These are phyloP conservation scores for Drymonia ruficornis DNA, from an alignment of 2,888 invertebrate genomes.

Conservation along the genomic window DNA sequence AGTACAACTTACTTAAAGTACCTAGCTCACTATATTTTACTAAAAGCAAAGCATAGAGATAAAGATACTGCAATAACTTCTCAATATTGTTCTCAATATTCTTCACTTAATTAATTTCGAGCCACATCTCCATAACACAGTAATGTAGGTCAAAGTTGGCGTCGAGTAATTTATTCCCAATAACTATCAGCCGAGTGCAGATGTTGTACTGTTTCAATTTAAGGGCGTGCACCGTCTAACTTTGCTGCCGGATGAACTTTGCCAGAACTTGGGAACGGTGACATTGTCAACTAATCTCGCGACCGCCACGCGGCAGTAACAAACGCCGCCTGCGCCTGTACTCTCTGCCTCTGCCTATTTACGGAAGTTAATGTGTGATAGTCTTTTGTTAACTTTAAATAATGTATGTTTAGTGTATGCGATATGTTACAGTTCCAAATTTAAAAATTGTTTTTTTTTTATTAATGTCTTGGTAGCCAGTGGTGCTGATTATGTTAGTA, in stretches of 20 bases:
- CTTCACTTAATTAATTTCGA: constrained; percentile 1
- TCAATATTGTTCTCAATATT: neutral
- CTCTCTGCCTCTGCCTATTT: constrained; percentile 25
- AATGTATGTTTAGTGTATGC: neutral
- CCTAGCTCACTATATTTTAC: too few species aligned
- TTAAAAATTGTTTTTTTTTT: neutral
- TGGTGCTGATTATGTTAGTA: too few species aligned
- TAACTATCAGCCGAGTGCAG: constrained; percentile 76
- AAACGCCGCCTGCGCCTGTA: constrained; percentile 49
- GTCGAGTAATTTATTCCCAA: constrained; percentile 65
- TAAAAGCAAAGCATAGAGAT: too few species aligned
- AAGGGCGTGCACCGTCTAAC: constrained; percentile 72
- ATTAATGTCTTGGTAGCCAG: too few species aligned
- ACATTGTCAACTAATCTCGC: constrained; percentile 82
- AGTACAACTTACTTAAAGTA: too few species aligned
- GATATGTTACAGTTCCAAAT: too few species aligned
- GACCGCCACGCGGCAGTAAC: constrained; percentile 61
- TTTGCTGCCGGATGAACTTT: constrained; percentile 71
- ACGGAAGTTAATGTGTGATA: constrained; percentile 14
- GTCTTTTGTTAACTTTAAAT: neutral
- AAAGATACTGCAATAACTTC: too few species aligned
- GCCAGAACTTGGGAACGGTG: constrained; percentile 71
- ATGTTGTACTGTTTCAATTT: constrained; percentile 82
- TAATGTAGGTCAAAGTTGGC: constrained; percentile 29
- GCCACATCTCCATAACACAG: constrained; percentile 8